phyloP scores from a whole-genome alignment of 2,113 vertebrate species.

The Callithrix jacchus region DNA sequence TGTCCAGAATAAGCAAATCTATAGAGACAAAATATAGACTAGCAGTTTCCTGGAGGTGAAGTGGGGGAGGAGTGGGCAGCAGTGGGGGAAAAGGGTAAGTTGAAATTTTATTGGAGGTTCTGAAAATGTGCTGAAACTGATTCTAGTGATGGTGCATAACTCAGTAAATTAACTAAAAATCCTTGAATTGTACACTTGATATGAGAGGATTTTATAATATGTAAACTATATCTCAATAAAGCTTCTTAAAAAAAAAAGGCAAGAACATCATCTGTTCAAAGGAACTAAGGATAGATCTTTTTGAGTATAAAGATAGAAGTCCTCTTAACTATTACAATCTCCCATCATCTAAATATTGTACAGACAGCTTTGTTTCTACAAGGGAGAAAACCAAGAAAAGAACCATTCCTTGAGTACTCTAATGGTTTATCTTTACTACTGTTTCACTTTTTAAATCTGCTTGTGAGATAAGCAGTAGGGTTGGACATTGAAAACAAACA shows the following conservation, averaged over 20 bases:
- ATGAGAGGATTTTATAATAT: not conserved
- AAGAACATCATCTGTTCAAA: not conserved
- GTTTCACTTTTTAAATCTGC: not conserved
- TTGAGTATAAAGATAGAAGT: not conserved
- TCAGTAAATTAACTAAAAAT: not conserved
- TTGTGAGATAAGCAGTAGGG: not conserved
- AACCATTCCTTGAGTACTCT: not conserved
- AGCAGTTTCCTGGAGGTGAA: not conserved
- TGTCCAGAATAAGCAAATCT: not conserved
- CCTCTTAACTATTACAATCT: not conserved
- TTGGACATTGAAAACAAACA: not conserved
- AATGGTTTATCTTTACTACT: not conserved
- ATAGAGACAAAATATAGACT: not conserved
- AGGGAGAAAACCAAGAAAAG: not conserved
- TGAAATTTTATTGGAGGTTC: not conserved
- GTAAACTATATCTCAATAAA: not conserved
- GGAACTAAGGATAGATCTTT: not conserved
- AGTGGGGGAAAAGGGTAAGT: no score
- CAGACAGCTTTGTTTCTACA: not conserved
- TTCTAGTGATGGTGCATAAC: not conserved
- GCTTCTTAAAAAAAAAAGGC: not conserved
- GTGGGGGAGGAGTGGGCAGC: no score
- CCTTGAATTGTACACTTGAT: not conserved
- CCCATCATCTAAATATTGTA: not conserved
- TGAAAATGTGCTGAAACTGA: constrained; percentile 1